These are phyloP conservation scores for Drosophila meridiana DNA, from an alignment of 2,888 invertebrate genomes.

Conservation along the genomic window DNA sequence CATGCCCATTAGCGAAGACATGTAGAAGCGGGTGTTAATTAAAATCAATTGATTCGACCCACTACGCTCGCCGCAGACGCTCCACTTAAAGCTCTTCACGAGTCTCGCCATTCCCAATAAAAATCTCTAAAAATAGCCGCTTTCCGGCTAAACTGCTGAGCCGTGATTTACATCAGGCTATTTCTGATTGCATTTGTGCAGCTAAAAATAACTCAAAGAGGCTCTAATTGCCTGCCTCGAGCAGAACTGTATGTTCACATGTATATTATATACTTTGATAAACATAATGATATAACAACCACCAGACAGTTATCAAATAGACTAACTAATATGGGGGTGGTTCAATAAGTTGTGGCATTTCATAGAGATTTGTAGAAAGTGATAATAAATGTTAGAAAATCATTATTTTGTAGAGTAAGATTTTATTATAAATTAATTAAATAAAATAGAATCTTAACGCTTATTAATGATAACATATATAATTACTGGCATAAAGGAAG, in stretches of 20 bases:
- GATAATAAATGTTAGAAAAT: too few relatives aligned
- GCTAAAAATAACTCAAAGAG: conserved; percentile 53
- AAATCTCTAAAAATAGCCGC: conserved; percentile 34
- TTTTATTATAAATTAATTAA: neutral
- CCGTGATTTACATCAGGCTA: conserved; percentile 35
- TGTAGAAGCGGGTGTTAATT: conserved; percentile 68
- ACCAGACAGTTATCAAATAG: neutral
- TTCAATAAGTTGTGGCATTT: neutral
- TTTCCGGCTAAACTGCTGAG: conserved; percentile 17
- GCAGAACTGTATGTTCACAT: neutral
- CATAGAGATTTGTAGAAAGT: neutral
- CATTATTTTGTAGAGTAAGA: neutral
- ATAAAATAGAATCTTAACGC: neutral
- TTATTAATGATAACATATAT: neutral
- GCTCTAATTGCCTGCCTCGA: conserved; percentile 44
- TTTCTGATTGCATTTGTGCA: conserved; percentile 30
- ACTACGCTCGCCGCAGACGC: neutral
- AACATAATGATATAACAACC: neutral
- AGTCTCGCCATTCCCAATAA: conserved; percentile 24
- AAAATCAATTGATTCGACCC: conserved; percentile 65
- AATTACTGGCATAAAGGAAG: neutral
- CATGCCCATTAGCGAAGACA: conserved; percentile 5
- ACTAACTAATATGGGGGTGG: neutral
- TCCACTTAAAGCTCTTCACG: conserved; percentile 18
- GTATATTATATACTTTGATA: neutral